Base-by-base conservation (phyloP, 1,140 invertebrate species). In the Probaryconus sp. region DNA sequence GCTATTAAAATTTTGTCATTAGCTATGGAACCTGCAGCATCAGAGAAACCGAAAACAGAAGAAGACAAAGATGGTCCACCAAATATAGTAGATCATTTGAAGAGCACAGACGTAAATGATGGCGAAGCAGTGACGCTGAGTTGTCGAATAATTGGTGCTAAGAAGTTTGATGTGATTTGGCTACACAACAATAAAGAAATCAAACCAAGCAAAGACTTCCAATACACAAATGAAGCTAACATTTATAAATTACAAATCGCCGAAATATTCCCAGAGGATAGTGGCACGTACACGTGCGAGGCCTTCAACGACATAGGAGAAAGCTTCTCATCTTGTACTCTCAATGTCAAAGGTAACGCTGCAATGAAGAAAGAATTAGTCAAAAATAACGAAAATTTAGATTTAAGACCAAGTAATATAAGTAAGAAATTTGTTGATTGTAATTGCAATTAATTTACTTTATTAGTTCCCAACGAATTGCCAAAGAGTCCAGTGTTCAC, bases 151-250 rank as follows among this genome's bases (percentile, higher is more conserved):
- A 93, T 94, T 78, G 95, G 95, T 5, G 93, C 95, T 3, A 91
- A 94, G 70, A 94, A 96, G 73, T 97, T 97, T 83, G 96, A 97
- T 81, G 95, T 98, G 1, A 90, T 96, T 37, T 99, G 97, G 97
- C 89, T 98, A 33, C 96, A 98, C 86, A 97, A 98, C 82, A 97
- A 97, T 85, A 97, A 97, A 84, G 96, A 98, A 85, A 97, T 99
- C 77, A 97, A 97, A 86, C 94, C 96, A 0, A 96, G 94, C 83
- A 98, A 97, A 88, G 97, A 98, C 88, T 98, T 99, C 91, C 92
- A 95, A 81, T 98, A 97, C 81, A 92, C 93, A 13, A 95, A 92
- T 79, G 93, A 95, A 82, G 96, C 95, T 1, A 96, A 97, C 84
- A 94, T 94, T 56, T 95, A 97, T 87, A 96, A 95, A 81, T 86